These are phyloP conservation scores for Burhinus oedicnemus DNA, from an alignment of 2,113 vertebrate genomes.

Conservation along the genomic window DNA sequence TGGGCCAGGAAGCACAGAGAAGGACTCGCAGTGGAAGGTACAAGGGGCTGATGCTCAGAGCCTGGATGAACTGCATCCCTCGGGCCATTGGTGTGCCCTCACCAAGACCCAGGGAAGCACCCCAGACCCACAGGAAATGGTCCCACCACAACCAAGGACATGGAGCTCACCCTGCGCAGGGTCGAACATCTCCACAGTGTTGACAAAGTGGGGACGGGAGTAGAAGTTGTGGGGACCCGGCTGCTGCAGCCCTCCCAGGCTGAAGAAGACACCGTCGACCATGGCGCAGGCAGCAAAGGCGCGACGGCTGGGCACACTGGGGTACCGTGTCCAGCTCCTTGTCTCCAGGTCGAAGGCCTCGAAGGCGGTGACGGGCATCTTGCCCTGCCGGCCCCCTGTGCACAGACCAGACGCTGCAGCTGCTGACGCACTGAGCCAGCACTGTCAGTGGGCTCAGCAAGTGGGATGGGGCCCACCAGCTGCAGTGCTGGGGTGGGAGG, in stretches of 20 bases:
- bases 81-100: neutral
- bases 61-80: neutral
- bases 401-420: neutral
- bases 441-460: neutral
- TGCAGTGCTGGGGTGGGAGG: neutral
- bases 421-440: neutral
- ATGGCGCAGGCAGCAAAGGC: slow-evolving; percentile 91
- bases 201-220: slow-evolving; percentile 96
- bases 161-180: slow-evolving; percentile 84
- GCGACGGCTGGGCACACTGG: slow-evolving; percentile 92
- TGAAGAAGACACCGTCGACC: slow-evolving; percentile 86
- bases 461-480: rapidly evolving
- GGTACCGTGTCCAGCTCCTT: slow-evolving; percentile 90
- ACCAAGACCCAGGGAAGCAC: neutral
- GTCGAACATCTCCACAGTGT: slow-evolving; percentile 95
- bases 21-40: neutral
- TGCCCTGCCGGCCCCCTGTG: slow-evolving; percentile 93
- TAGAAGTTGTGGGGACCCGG: slow-evolving; percentile 98
- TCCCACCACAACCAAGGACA: neutral
- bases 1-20: neutral
- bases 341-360: slow-evolving; percentile 96
- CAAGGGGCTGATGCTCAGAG: neutral
- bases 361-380: slow-evolving; percentile 93
- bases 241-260: slow-evolving; percentile 95
- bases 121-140: neutral